Evolutionary conservation across 2,888 invertebrate species (phyloP), one percentile per base, ranked within the genome.

Genomic region (Eutolmus rufibarbis): DNA sequence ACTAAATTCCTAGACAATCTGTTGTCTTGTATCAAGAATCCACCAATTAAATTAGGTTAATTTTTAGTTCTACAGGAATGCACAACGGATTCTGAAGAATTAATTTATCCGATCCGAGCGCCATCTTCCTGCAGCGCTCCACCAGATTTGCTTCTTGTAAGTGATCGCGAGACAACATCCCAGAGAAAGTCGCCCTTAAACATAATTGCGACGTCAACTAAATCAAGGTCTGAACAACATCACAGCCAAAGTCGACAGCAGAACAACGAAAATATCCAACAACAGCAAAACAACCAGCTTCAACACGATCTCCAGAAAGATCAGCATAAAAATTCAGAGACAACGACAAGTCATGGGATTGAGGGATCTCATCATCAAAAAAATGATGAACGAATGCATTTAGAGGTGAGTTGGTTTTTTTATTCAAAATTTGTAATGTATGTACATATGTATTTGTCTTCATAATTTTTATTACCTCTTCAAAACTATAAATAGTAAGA

Each of bases 41-140:
- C n/a, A 51, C 14, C 46, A 79, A 43, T 1, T 79, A 66, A 66
- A 23, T 23, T 9, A 28, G 12, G 2, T 66, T 14, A 28, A 19
- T 28, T 66, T 28, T 28, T 66, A 95, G 95, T 95, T 89, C 93
- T 94, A 79, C 94, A 94, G 89, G 95, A 95, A 91, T 94, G 95
- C 91, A 94, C 95, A 88, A 95, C 95, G 74, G 96, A 96, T 91
- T 95, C 95, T 0, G 96, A 96, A 90, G 96, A 96, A 91, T 92
- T 96, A 91, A 94, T 96, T 90, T 95, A 95, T 77, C 93, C 92
- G 89, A 92, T 92, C 76, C 93, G 95, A 74, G 94, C 95, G 74
- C 93, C 94, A 76, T 95, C 95, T 16, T 94, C 95, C 51, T 95
- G 95, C 89, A 95, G 95, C 79, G 95, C 95, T 8, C 95, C 95